These are phyloP conservation scores for Fratercula arctica DNA, from an alignment of 2,797 vertebrate species.

Conservation along the genomic window DNA sequence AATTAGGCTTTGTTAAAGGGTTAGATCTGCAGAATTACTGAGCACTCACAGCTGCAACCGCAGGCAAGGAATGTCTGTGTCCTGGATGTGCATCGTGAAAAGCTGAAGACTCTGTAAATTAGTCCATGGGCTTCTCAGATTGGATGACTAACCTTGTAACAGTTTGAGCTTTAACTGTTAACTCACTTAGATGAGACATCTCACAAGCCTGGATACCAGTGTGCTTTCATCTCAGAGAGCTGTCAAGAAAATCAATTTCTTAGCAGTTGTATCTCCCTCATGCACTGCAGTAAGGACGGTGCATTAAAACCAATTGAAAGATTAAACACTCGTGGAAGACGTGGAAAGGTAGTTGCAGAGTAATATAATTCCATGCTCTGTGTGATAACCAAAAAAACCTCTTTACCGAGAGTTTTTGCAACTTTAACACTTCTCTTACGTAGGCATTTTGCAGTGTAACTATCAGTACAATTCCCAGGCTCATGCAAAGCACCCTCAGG, in stretches of 20 bases:
- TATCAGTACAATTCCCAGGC: not conserved
- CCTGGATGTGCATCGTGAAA: not conserved
- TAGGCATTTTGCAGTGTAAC: not conserved
- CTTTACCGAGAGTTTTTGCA: not conserved
- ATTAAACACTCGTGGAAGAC: not conserved
- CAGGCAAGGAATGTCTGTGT: not conserved
- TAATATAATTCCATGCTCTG: not conserved
- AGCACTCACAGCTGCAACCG: not conserved
- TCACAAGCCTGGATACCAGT: not conserved
- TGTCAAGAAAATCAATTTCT: constrained; percentile 17
- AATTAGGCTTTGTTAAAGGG: not conserved
- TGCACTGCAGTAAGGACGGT: not conserved
- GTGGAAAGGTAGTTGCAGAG: not conserved
- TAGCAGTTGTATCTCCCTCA: not conserved
- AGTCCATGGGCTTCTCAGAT: not conserved
- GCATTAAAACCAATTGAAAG: not conserved
- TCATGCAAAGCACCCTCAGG: not conserved
- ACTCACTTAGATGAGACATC: not conserved
- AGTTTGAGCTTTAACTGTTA: not conserved
- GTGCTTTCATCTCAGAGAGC: not conserved
- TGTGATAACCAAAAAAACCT: not conserved
- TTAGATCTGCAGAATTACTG: not conserved
- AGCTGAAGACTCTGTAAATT: not conserved
- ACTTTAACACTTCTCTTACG: not conserved
- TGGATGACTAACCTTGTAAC: not conserved